Percentiles rank a stretch among this genome's conserved stretches.
Conservation (phyloP, 2,113 vertebrate genomes). For the Pseudopodoces humilis region DNA sequence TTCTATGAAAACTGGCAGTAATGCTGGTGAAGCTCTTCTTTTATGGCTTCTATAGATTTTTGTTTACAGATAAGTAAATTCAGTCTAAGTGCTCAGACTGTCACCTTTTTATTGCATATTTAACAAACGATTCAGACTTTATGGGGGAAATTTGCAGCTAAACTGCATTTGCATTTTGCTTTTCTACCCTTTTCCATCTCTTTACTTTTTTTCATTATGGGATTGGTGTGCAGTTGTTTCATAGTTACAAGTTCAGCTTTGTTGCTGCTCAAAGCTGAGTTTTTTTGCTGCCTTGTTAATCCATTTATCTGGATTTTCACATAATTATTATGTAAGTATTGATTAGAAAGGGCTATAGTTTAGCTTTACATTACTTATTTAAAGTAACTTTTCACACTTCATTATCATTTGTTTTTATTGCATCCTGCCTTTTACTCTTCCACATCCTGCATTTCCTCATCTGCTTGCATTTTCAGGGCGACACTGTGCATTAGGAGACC, state of each 20-base stretch:
- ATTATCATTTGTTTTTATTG: conserved; percentile 26
- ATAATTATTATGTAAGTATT: conserved; percentile 33
- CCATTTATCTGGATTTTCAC: conserved; percentile 37
- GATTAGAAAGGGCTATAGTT: conserved; percentile 37
- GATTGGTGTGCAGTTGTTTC: background rate
- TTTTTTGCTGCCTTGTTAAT: background rate
- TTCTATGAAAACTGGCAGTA: background rate
- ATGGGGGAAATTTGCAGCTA: conserved; percentile 12
- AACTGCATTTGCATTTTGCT: conserved; percentile 42
- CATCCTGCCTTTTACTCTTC: conserved; percentile 11
- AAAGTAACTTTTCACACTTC: conserved; percentile 36
- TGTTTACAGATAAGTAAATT: conserved; percentile 62
- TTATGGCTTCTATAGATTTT: conserved; percentile 51
- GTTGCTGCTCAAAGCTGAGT: conserved; percentile 2
- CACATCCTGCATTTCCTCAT: conserved; percentile 19
- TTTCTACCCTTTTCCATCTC: background rate
- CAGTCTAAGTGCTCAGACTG: conserved; percentile 24
- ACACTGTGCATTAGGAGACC: background rate
- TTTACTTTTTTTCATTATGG: background rate
- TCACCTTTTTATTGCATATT: conserved; percentile 50
- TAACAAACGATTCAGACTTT: conserved; percentile 50
- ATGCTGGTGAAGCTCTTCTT: background rate
- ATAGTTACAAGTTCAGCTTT: conserved; percentile 30
- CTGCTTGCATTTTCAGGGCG: background rate
- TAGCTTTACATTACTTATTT: conserved; percentile 14